Base-by-base conservation (phyloP, 2,797 vertebrate genomes). In the Sebastolobus altivelis region DNA sequence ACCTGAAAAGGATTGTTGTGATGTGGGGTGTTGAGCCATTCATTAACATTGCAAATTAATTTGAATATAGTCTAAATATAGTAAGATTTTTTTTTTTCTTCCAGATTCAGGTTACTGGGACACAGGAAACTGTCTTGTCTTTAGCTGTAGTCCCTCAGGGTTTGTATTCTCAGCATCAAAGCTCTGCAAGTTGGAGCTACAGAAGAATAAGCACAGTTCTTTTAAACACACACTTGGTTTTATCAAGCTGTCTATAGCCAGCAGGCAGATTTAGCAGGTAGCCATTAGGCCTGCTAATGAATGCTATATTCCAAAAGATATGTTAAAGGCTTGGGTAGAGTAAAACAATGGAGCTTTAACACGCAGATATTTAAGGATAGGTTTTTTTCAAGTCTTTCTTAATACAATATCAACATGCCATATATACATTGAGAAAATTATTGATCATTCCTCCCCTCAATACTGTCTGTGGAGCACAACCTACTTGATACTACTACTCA, bases 31-130 rank as follows among this genome's bases (percentile, higher is more conserved):
- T 35, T 77, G 72, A 82, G 79, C 40, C 40, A 78, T 81, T 83
- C 75, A 83, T 90, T 88, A 90, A 78, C 63, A 66, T 71, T 71
- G 77, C 75, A 87, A 77, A 85, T 79, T 8, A 75, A 76, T 77
- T 58, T 71, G 37, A 78, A 83, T 82, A 58, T 31, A 20, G 9
- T 87, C 89, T 90, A 85, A 82, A 90, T 88, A 87, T 92, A 90
- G 87, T 66, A 33, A 3, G 18, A 22, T 72, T 59, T 76, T 75
- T 31, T 25, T 31, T 70, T 31, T 31, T 8, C 37, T 72, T 60
- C 29, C 62, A 89, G 65, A 94, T 90, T 79, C 85, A 92, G 93
- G 93, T 94, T 87, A 93, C 77, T 93, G 87, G 92, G 93, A 91
- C 88, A 81, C 60, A 79, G 52, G 63, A 82, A 86, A 83, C 77